A percentile compares a stretch with the other conserved stretches of the same genome.
Conservation (phyloP, 2,797 vertebrate genomes). For the Myotis findleyi region DNA sequence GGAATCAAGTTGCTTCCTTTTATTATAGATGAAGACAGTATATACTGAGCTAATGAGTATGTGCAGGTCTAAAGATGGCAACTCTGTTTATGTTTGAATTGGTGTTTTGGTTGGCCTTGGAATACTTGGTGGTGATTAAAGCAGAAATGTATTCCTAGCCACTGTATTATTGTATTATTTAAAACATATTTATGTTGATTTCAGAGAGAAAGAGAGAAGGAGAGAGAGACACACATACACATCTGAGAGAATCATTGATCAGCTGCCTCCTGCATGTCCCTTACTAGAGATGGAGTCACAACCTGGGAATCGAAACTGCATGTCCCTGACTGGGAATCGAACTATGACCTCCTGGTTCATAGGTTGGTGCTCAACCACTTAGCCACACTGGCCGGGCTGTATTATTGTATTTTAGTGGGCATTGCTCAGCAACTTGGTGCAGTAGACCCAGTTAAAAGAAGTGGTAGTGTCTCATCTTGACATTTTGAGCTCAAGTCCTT, state of each 20-base stretch:
- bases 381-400: neutral
- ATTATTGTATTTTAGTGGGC: neutral
- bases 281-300: no score
- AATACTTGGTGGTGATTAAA: constrained; percentile 38
- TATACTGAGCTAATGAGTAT: neutral
- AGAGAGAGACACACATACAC: no score
- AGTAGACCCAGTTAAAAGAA: constrained; percentile 33
- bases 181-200: no score
- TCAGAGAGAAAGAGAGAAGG: no score
- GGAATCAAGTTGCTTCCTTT: neutral
- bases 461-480: constrained; percentile 21
- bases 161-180: neutral
- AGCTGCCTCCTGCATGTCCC: no score
- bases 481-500: constrained; percentile 54
- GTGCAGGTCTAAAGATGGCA: constrained; percentile 17
- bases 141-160: constrained; percentile 44
- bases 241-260: no score
- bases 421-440: constrained; percentile 18
- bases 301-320: no score
- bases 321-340: no score
- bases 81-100: constrained; percentile 28
- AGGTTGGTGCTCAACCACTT: no score
- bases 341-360: no score
- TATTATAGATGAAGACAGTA: neutral
- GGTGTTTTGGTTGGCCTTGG: constrained; percentile 51